Conservation (phyloP, 2,113 vertebrate species). For the Chionis minor region DNA sequence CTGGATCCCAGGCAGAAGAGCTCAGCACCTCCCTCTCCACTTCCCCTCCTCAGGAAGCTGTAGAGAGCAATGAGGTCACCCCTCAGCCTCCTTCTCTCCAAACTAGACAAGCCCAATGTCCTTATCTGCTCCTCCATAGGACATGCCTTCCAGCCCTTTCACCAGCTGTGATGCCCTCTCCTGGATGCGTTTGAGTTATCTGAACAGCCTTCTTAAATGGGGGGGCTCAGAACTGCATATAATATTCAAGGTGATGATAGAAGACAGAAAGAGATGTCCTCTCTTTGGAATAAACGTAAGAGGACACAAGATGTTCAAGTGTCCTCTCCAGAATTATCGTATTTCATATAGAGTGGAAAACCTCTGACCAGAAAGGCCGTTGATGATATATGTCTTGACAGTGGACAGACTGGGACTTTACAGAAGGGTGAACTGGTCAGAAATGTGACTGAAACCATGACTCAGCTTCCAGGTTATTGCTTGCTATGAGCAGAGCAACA, state of each 20-base stretch:
- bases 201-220: background rate
- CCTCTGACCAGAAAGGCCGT: background rate
- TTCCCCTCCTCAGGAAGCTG: background rate
- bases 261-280: background rate
- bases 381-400: background rate
- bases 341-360: background rate
- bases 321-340: background rate
- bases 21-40: background rate
- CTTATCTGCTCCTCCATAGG: background rate
- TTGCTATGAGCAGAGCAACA: background rate
- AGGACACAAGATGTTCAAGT: background rate
- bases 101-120: background rate
- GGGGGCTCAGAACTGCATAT: background rate
- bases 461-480: background rate
- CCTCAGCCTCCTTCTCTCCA: background rate
- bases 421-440: background rate
- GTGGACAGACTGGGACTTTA: background rate
- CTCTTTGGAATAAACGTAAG: background rate
- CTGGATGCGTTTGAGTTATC: background rate
- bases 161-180: background rate
- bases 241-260: background rate
- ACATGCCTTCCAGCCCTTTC: background rate
- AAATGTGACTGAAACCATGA: background rate
- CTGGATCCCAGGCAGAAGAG: background rate
- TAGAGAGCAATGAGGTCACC: rapidly evolving